Evolutionary conservation across 1,140 invertebrate genomes (phyloP).

Genomic region (Grapholita molesta): DNA sequence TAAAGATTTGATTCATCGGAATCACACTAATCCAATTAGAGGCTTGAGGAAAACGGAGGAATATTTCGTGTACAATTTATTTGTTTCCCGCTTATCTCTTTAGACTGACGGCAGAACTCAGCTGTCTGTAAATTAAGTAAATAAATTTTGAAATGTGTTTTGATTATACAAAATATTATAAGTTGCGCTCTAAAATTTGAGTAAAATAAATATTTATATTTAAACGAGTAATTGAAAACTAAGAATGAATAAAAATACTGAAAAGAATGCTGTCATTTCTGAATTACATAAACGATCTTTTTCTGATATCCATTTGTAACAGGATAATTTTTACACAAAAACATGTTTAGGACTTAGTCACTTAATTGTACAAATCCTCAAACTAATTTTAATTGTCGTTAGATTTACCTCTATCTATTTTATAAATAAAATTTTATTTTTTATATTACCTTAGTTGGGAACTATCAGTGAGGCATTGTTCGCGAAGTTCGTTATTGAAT

Average conservation of each 20-base stretch:
- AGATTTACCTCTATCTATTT: no score
- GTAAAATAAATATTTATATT: not conserved
- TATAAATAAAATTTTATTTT: not conserved
- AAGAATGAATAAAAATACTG: not conserved
- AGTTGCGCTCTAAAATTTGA: not conserved
- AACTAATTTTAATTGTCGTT: no score
- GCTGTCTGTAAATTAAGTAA: constrained; percentile 2
- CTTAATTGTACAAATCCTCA: no score
- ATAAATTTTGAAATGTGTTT: not conserved
- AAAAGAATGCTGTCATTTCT: no score
- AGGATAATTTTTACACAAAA: no score
- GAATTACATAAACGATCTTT: no score
- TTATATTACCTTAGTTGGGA: not conserved
- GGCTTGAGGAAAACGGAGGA: constrained; percentile 27
- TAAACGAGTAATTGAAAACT: not conserved
- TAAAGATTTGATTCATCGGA: constrained; percentile 37
- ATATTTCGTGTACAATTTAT: constrained; percentile 27
- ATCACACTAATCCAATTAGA: constrained; percentile 42
- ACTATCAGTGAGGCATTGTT: not conserved
- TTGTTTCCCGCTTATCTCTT: constrained; percentile 17
- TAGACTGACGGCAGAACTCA: constrained; percentile 7
- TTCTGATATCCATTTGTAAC: no score
- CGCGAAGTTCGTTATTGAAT: not conserved
- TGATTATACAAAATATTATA: not conserved
- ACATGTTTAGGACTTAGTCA: no score